Conservation (phyloP, 2,888 invertebrate species). For the Odontothrips loti region DNA sequence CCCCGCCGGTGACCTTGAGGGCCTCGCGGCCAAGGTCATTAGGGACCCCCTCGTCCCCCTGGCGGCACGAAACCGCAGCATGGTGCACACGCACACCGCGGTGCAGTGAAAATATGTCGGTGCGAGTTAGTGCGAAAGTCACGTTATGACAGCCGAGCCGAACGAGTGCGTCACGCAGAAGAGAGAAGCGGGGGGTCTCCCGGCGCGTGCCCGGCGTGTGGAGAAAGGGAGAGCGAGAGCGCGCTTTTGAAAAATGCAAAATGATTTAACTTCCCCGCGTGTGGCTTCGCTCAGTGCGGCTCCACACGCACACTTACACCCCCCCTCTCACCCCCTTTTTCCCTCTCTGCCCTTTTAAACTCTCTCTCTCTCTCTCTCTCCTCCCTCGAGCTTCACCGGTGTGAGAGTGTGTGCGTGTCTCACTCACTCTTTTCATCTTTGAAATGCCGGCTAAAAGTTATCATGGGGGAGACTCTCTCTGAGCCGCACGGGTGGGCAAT, state of each 20-base stretch:
- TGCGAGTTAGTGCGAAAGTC: no score
- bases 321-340: not conserved
- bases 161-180: no score
- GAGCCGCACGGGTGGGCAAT: no score
- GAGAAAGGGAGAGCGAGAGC: not conserved
- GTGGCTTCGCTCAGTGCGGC: not conserved
- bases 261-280: constrained; percentile 1
- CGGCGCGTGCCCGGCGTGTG: no score
- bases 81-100: no score
- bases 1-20: no score
- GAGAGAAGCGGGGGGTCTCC: not conserved
- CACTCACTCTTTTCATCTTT: not conserved
- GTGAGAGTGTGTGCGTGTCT: no score
- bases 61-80: no score
- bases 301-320: not conserved
- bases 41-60: no score
- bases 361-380: not conserved
- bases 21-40: no score
- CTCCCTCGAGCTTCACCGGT: not conserved
- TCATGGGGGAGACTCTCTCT: not conserved
- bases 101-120: no score
- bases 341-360: not conserved
- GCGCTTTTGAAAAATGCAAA: not conserved
- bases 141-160: no score
- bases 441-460: not conserved